A percentile compares a stretch with the other conserved stretches of the same genome.
Evolutionary conservation across 1,140 invertebrate species (phyloP).

Genomic region (Temnothorax nylanderi): DNA sequence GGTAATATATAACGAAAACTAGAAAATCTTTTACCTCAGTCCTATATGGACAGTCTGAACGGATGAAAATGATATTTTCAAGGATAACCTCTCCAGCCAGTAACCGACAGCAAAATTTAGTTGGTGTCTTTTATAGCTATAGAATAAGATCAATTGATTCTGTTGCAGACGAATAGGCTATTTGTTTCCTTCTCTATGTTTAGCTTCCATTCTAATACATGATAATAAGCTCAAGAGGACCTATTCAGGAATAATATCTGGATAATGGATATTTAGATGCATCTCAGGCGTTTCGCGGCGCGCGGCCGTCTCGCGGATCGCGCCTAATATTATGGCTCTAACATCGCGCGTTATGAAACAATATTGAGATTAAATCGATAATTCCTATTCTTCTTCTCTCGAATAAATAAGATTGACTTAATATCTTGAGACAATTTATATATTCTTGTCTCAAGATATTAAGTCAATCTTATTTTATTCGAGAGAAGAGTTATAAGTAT

Average conservation of each 20-base stretch:
- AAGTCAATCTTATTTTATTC: too few species aligned
- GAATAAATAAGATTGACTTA: too few species aligned
- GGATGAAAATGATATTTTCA: conserved; percentile 11
- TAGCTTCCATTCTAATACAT: conserved; percentile 22
- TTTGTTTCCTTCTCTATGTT: conserved; percentile 24
- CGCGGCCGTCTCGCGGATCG: too few species aligned
- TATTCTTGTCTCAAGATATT: too few species aligned
- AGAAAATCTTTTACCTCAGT: background rate
- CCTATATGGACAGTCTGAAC: background rate
- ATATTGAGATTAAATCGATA: too few species aligned
- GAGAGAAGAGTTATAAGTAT: too few species aligned
- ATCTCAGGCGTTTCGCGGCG: background rate
- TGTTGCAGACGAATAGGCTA: background rate
- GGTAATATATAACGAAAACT: conserved; percentile 1
- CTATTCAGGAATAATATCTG: conserved; percentile 24
- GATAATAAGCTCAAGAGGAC: conserved; percentile 5
- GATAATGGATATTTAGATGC: background rate
- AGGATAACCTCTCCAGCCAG: background rate
- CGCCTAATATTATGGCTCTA: too few species aligned
- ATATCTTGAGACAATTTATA: too few species aligned
- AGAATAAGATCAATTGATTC: conserved; percentile 25
- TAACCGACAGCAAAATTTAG: conserved; percentile 23
- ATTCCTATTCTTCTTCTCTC: too few species aligned
- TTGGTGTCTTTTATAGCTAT: conserved; percentile 7
- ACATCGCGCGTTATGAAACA: too few species aligned